Evolutionary conservation across 2,113 vertebrate genomes (phyloP), one percentile per base, ranked within the genome.

Genomic region (Orientallactaga bullata): DNA sequence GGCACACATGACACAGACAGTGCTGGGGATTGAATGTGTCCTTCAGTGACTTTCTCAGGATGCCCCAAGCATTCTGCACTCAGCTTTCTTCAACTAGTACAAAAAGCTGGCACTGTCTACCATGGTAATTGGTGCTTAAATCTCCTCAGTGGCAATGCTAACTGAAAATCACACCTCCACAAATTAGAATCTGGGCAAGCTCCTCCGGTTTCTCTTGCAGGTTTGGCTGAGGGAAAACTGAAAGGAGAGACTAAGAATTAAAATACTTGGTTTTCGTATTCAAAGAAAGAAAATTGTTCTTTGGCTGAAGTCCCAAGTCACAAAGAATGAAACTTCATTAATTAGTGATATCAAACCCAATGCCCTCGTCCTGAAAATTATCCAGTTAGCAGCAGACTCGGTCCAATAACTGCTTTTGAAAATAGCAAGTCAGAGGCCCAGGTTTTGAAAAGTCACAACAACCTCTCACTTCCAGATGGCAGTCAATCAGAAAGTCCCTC

Each of bases 211-310:
- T 11, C 2, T 30, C 16, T 78, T 35, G 39, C 47, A 58, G 30
- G 32, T 51, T 60, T 85, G 30, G 32, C 73, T n/a, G 26, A 85
- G 21, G 24, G 2, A 80, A 80, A 47, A 74, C 32, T 16, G 60
- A 73, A 73, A 1, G 1, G 32, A 55, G n/a, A 30, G 24, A 42
- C 13, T 84, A 51, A 72, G 17, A 91, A 88, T 93, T 88, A 88
- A 84, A 89, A 80, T 68, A 80, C 21, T 69, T 92, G 17, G 51
- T 76, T 92, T 89, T 92, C 65, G 77, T 1, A 9, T 18, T 37
- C 68, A 87, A 87, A 5, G 28, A 61, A 74, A 21, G 55, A 88
- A 63, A 24, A 73, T 30, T 47, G 5, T 71, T 71, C 4, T 89
- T 69, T 89, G 51, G 32, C 16, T 61, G 71, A 83, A 63, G 26